Base-by-base conservation (phyloP, 2,888 invertebrate species). In the Yponomeuta cagnagella region DNA sequence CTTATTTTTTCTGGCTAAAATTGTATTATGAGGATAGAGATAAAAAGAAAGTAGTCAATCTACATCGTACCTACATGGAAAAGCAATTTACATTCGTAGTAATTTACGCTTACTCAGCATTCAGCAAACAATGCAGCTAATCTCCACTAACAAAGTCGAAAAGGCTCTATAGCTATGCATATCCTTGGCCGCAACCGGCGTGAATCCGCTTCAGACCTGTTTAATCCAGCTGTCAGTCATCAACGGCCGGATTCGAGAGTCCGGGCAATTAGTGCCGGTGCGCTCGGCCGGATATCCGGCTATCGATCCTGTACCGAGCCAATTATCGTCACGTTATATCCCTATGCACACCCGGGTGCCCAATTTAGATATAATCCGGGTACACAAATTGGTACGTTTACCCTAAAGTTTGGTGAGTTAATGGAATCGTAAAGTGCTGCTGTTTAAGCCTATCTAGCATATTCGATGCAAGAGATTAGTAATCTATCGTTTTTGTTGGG, bases 241-340 rank as follows among this genome's bases (percentile, higher is more conserved):
- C 74, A 75, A 74, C 72, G 68, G 74, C 75, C 72, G 70, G 74
- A 75, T 76, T 66, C 37, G 70, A 66, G 66, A 48, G 70, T 10
- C 76, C 76, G 79, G 79, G 81, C 87, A 88, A 88, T 88, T 88
- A 88, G 84, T 78, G 77, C 77, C 76, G 77, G 78, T 78, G 76
- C 76, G 74, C 73, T 74, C 76, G 74, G 77, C 75, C 86, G 87
- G 85, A 87, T 84, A 84, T 86, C 88, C 86, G 84, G 81, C 82
- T 82, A 83, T 85, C 83, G 84, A 85, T 85, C 84, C 52, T 78
- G 79, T 81, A 80, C 79, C 30, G 75, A 79, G 79, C 81, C 84
- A 80, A 86, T 88, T 86, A 87, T 81, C 78, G 75, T 72, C 74
- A 73, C 79, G 77, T 78, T 80, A 78, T 77, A 77, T 77, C 74